Evolutionary conservation across 2,888 invertebrate species (phyloP).

Genomic region (Ennomos fuscantarius): DNA sequence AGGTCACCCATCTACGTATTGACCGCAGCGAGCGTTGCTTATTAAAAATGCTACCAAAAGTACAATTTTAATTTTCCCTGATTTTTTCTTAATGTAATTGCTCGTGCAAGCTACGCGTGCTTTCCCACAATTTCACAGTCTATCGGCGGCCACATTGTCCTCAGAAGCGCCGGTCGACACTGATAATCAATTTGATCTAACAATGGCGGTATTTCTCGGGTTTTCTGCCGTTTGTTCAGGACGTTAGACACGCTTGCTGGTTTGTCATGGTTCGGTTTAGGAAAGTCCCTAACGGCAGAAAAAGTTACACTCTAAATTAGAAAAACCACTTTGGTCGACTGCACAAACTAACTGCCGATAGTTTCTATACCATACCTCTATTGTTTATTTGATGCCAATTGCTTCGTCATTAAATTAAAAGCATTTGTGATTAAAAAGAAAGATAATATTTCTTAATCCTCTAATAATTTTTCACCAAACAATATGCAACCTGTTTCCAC

Average conservation of each 20-base stretch:
- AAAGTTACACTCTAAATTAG: background rate
- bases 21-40: no score
- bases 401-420: no score
- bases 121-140: constrained; percentile 40
- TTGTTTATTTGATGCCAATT: no score
- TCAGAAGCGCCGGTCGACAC: background rate
- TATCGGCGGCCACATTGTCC: constrained; percentile 22
- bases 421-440: no score
- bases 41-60: no score
- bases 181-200: constrained; percentile 20
- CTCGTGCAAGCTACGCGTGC: constrained; percentile 20
- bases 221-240: constrained; percentile 8
- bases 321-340: no score
- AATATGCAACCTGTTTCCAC: no score
- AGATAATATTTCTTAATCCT: no score
- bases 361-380: no score
- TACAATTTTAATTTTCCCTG: background rate
- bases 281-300: constrained; percentile 16
- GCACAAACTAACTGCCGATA: no score
- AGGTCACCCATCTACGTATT: no score
- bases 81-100: background rate
- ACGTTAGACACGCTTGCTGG: constrained; percentile 14
- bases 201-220: constrained; percentile 26
- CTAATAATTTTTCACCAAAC: no score
- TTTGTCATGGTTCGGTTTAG: constrained; percentile 8